phyloP scores from a whole-genome alignment of 2,888 invertebrate genomes.

The Apamea sordens region DNA sequence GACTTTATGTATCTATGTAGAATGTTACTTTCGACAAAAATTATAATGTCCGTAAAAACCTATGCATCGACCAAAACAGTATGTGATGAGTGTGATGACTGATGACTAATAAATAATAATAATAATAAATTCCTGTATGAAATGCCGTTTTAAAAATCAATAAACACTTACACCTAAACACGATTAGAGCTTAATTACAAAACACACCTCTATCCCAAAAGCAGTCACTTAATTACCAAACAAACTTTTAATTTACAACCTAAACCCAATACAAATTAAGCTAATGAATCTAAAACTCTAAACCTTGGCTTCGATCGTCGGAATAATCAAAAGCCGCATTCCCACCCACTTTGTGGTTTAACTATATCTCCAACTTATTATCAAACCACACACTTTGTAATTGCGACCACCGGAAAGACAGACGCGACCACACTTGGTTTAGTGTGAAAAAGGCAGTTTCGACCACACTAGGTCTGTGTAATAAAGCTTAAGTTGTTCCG shows the following conservation, averaged over 20 bases:
- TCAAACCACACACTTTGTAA: conserved; percentile 62
- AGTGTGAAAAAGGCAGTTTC: conserved; percentile 46
- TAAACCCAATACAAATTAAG: conserved; percentile 29
- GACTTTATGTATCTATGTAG: too few relatives aligned
- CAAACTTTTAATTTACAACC: conserved; percentile 24
- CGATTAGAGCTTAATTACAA: conserved; percentile 9
- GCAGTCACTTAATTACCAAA: conserved; percentile 40
- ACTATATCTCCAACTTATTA: conserved; percentile 45
- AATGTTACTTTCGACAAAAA: not conserved
- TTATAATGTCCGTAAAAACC: not conserved
- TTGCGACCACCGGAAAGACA: conserved; percentile 65
- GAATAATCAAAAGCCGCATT: conserved; percentile 54
- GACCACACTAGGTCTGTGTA: conserved; percentile 59
- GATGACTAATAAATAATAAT: too few relatives aligned
- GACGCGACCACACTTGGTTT: conserved; percentile 42
- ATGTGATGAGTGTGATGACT: not conserved
- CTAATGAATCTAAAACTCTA: conserved; percentile 47
- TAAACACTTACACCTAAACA: not conserved
- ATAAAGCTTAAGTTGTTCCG: conserved; percentile 60
- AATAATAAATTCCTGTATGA: not conserved
- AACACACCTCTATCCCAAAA: not conserved
- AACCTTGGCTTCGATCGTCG: not conserved
- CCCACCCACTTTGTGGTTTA: conserved; percentile 50
- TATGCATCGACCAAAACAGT: not conserved
- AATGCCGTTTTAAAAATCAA: not conserved